Evolutionary conservation across 2,113 vertebrate species (phyloP), one percentile per base, ranked within the genome.

Genomic region (Colaptes auratus): DNA sequence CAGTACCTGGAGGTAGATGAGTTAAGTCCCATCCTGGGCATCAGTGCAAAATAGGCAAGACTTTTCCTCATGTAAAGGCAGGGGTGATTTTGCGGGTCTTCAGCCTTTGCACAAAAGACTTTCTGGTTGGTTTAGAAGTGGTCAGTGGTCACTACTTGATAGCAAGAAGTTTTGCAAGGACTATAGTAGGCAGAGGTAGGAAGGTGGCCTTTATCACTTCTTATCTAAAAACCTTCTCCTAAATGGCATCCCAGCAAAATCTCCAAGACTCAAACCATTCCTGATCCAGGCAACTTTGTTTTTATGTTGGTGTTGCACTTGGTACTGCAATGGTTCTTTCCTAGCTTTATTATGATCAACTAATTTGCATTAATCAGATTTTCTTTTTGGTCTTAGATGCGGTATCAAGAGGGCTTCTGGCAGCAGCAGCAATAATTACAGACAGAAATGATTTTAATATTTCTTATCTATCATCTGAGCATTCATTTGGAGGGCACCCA

Each of bases 401-500:
- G 15, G 46, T 95, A 92, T 93, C 72, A 91, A 89, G 95, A 93
- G 31, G 60, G 71, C 33, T 95, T 64, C 84, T 94, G 92, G 89
- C 81, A 92, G 28, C 25, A 91, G 39, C 55, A 88, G 53, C 60
- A 83, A 80, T 92, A 91, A 88, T 89, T 95, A 86, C 46, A 91
- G 64, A 67, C 78, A 77, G 17, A 83, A 91, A 91, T 72, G 86
- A 88, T 93, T 93, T 95, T 86, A 91, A 53, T 83, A 95, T 91
- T 97, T 95, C 96, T 94, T 89, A 93, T 95, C 87, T 94, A 72
- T 77, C 82, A 95, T 96, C 93, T 89, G 15, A 80, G 85, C 42
- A 60, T 91, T 48, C 58, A 91, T 92, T 95, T 95, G 95, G 93
- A 96, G 91, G 87, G 79, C 53, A 88, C 88, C 80, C 88, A 95